phyloP scores from a whole-genome alignment of 1,140 invertebrate species.

The Adelges cooleyi region DNA sequence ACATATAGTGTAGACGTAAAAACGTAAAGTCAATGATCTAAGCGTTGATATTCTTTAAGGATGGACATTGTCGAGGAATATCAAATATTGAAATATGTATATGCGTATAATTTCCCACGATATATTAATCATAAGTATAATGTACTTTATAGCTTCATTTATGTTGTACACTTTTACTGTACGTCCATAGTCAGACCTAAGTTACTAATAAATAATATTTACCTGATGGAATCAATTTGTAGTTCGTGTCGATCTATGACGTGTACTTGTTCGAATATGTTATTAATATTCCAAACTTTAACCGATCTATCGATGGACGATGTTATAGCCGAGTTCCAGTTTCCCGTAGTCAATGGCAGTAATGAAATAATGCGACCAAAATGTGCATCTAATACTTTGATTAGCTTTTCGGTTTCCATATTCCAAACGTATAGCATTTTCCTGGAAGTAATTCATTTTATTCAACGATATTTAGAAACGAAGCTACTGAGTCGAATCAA shows the following conservation, averaged over 20 bases:
- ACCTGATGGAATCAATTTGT: conserved; percentile 86
- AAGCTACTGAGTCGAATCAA: no score
- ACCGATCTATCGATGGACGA: conserved; percentile 95
- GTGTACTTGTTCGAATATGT: conserved; percentile 95
- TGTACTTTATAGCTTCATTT: no score
- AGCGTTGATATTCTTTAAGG: no score
- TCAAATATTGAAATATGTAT: no score
- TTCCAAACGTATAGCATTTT: conserved; percentile 95
- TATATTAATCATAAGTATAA: no score
- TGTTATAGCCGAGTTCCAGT: conserved; percentile 90
- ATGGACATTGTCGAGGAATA: no score
- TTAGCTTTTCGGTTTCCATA: conserved; percentile 59
- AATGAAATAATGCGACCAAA: conserved; percentile 92
- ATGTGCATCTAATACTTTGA: conserved; percentile 91
- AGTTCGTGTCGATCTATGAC: conserved; percentile 90
- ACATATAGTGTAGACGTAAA: no score
- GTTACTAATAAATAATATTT: not conserved
- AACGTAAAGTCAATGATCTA: no score
- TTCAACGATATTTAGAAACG: no score
- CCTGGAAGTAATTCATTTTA: conserved; percentile 43
- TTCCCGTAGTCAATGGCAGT: conserved; percentile 67
- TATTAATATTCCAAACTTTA: conserved; percentile 99
- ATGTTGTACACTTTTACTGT: no score
- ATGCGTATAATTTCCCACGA: no score
- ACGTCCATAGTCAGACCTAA: no score